Percentiles rank a stretch among this genome's conserved stretches.
These are phyloP conservation scores for Myanophis thanlyinensis DNA, from an alignment of 2,113 vertebrate species.

Conservation along the genomic window DNA sequence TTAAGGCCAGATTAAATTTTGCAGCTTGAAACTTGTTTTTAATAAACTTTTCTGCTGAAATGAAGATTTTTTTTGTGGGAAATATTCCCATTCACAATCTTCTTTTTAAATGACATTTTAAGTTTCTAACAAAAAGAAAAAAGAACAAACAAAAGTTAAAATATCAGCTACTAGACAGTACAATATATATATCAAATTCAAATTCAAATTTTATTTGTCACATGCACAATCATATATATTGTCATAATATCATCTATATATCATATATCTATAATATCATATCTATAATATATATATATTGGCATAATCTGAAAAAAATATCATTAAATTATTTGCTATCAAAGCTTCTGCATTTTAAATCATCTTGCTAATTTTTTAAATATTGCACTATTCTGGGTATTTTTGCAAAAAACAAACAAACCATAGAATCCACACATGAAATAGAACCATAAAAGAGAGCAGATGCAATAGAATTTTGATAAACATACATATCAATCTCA, in stretches of 20 bases:
- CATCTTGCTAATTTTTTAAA: not conserved
- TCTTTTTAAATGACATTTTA: not conserved
- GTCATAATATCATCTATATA: too few species aligned
- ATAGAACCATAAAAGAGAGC: not conserved
- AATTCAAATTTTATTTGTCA: too few species aligned
- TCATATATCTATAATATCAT: too few species aligned
- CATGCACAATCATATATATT: too few species aligned
- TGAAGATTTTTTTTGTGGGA: too few species aligned
- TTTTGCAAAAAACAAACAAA: not conserved
- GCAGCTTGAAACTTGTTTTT: not conserved
- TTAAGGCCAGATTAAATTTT: conserved; percentile 14
- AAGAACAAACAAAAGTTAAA: not conserved
- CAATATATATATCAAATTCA: too few species aligned
- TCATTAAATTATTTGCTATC: not conserved
- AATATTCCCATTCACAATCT: not conserved
- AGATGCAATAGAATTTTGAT: not conserved
- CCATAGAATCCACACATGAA: not conserved
- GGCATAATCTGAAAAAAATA: not conserved
- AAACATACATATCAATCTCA: not conserved
- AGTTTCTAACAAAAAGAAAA: not conserved
- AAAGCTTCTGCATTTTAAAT: not conserved
- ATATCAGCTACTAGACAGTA: not conserved
- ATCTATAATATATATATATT: too few species aligned
- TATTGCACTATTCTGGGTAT: not conserved
- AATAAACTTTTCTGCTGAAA: not conserved